These are phyloP conservation scores for Torymus auratus DNA, from an alignment of 2,888 invertebrate genomes.

Conservation along the genomic window DNA sequence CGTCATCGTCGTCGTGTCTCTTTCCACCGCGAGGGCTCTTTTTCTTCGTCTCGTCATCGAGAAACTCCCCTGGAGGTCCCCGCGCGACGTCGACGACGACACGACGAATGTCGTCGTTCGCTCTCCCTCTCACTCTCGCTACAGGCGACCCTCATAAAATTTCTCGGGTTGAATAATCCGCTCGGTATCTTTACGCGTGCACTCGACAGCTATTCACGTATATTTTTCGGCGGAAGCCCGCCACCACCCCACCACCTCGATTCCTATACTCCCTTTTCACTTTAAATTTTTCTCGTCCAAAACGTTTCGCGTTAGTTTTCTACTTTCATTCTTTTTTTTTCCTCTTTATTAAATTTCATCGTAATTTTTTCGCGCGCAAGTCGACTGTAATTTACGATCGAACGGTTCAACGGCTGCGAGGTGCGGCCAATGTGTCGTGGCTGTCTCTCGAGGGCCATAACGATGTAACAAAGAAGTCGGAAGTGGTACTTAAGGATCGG, in stretches of 20 bases:
- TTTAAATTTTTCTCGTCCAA: background rate
- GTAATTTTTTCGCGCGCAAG: background rate
- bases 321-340: background rate
- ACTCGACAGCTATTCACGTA: slow-evolving; percentile 23
- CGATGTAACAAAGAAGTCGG: too few relatives aligned
- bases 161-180: slow-evolving; percentile 53
- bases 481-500: background rate
- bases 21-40: background rate
- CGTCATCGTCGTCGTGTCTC: background rate
- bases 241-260: background rate
- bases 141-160: slow-evolving; percentile 49
- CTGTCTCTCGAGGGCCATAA: too few relatives aligned
- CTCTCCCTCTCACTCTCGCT: slow-evolving; percentile 10
- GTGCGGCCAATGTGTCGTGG: background rate
- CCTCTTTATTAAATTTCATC: slow-evolving; percentile 46
- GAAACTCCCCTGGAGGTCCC: background rate
- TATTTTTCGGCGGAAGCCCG: slow-evolving; percentile 12
- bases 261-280: slow-evolving; percentile 4
- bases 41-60: background rate
- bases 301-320: too few relatives aligned
- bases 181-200: slow-evolving; percentile 47
- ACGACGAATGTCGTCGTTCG: slow-evolving; percentile 36
- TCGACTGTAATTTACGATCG: background rate
- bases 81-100: slow-evolving; percentile 5
- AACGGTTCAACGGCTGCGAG: too few relatives aligned